Percentiles rank a stretch among this genome's conserved stretches.
phyloP scores from a whole-genome alignment of 2,113 vertebrate genomes.

The Myotis yumanensis region DNA sequence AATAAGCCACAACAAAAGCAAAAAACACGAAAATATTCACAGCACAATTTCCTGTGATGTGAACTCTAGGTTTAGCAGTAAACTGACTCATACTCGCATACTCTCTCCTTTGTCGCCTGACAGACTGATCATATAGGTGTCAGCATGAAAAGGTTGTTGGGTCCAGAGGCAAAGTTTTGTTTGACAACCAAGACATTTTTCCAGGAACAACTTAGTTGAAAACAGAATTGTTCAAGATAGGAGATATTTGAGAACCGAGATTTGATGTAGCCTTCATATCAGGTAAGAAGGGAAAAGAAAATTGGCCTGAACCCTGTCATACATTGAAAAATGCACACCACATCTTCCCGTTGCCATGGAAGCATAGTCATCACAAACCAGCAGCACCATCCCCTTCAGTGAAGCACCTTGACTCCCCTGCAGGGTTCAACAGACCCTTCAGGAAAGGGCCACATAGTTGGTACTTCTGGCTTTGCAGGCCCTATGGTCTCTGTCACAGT shows the following conservation, averaged over 20 bases:
- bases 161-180: no score
- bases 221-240: no score
- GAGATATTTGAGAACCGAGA: no score
- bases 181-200: no score
- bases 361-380: no score
- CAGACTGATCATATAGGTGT: not conserved
- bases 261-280: not conserved
- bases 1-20: not conserved
- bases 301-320: no score
- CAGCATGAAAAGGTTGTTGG: no score
- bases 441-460: not conserved
- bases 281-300: not conserved
- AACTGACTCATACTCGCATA: not conserved
- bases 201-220: no score
- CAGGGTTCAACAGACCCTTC: not conserved
- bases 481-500: not conserved
- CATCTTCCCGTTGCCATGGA: accelerated
- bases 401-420: no score
- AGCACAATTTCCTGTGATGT: not conserved
- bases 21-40: not conserved
- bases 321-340: accelerated
- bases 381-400: not conserved
- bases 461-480: not conserved
- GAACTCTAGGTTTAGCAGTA: not conserved
- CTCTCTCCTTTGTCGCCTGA: not conserved